Conservation (phyloP, 1,140 invertebrate genomes). For the Tetragnatha versicolor region DNA sequence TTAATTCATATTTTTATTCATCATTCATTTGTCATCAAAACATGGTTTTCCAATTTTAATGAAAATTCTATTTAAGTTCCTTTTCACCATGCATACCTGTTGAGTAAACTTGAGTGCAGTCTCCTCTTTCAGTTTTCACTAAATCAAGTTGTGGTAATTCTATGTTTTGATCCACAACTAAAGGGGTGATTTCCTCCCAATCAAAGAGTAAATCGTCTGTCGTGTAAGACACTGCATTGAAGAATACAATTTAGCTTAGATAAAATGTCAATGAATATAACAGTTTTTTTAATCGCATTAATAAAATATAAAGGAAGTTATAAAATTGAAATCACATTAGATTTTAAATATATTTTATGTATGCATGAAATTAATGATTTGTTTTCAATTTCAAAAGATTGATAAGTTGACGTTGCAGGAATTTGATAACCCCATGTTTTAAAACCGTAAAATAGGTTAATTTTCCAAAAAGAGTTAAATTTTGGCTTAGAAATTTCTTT, state of each 20-base stretch:
- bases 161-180: slow-evolving; percentile 63
- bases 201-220: slow-evolving; percentile 64
- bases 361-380: neutral
- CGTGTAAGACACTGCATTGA: slow-evolving; percentile 63
- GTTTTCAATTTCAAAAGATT: too few species aligned
- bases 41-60: too few species aligned
- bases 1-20: slow-evolving; percentile 2
- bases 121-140: slow-evolving; percentile 60
- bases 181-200: slow-evolving; percentile 62
- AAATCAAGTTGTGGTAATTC: slow-evolving; percentile 65
- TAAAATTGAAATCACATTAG: neutral
- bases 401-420: too few species aligned
- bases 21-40: too few species aligned
- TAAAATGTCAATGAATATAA: neutral
- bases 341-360: neutral
- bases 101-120: slow-evolving; percentile 64
- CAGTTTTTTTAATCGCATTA: neutral
- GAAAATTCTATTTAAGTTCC: too few species aligned
- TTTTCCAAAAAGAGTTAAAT: too few species aligned
- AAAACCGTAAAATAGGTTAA: too few species aligned
- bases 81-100: too few species aligned
- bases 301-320: neutral
- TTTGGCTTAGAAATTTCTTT: too few species aligned
- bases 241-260: neutral
- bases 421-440: too few species aligned